Base-by-base conservation (phyloP, 2,113 vertebrate genomes). In the Andinoacara biseriatus region DNA sequence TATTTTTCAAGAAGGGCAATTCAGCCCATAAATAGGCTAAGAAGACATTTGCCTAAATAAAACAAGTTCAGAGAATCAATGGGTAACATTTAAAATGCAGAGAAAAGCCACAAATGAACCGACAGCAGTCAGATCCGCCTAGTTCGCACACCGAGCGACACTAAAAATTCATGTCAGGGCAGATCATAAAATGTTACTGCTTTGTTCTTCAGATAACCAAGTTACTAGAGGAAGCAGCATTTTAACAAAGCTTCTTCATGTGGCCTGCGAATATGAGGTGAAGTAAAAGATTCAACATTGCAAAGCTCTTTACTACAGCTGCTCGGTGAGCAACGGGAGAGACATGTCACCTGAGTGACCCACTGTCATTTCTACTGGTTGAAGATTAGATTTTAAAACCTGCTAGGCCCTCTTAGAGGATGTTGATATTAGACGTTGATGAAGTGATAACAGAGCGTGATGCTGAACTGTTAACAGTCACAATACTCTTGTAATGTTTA, bases 401-500 rank as follows among this genome's bases (percentile, higher is more conserved):
- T 72, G 3, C 0, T 2, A 69, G 40, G 46, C 58, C 56, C 33
- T 62, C 38, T 17, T 22, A 40, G 14, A 24, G 13, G 31, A 29
- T n/a, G 83, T 84, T 88, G 60, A 86, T 87, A 76, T 10, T 49
- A 38, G 52, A 46, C 15, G 61, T 52, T 35, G 26, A 58, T 46
- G 33, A 11, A 20, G 35, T 2, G 82, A 83, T 81, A 86, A 83
- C n/a, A 75, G 24, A 15, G 60, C 0, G 10, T 31, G 46, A 62
- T 10, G 40, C 6, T 22, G 60, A 29, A 5, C 63, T 18, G 10
- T 35, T 74, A 84, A 62, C 58, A 20, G 81, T 58, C 58, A 58
- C 38, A 7, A 8, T n/a, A 26, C 72, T 9, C 76, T 24, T 33
- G 10, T 5, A 29, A 58, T 88, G 81, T 92, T 92, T 86, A 46